Percentiles rank a stretch among this genome's conserved stretches.
phyloP scores from a whole-genome alignment of 1,140 invertebrate species.

The Pogonus chalceus region DNA sequence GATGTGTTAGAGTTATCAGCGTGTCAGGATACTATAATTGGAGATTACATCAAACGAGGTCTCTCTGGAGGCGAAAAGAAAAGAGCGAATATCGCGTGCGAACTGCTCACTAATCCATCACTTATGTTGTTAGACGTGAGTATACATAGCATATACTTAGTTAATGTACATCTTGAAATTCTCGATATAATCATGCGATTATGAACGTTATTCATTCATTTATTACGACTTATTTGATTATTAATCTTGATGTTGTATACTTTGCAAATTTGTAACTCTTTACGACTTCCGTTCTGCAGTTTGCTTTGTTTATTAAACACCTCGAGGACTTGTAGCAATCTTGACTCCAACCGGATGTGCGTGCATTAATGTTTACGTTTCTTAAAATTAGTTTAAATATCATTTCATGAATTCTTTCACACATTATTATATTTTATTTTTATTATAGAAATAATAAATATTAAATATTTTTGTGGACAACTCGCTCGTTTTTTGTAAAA shows the following conservation, averaged over 20 bases:
- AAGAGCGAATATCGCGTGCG: conserved; percentile 76
- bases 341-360: neutral
- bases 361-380: neutral
- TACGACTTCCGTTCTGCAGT: neutral
- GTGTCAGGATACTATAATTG: conserved; percentile 76
- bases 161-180: neutral
- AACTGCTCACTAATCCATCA: conserved; percentile 74
- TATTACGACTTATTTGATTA: neutral
- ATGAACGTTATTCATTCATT: too few relatives aligned
- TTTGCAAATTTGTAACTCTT: neutral
- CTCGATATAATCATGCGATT: neutral
- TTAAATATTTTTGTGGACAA: neutral
- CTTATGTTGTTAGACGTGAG: conserved; percentile 79
- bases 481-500: neutral
- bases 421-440: too few relatives aligned
- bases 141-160: conserved; percentile 24
- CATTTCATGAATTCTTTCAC: neutral
- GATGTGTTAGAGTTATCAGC: conserved; percentile 62
- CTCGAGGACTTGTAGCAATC: neutral
- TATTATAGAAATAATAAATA: neutral
- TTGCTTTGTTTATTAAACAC: neutral
- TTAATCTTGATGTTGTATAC: neutral
- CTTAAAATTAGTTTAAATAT: neutral
- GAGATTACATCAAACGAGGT: conserved; percentile 66
- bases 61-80: conserved; percentile 83